Base-by-base conservation (phyloP, 2,888 invertebrate genomes). In the Spialia ferax region DNA sequence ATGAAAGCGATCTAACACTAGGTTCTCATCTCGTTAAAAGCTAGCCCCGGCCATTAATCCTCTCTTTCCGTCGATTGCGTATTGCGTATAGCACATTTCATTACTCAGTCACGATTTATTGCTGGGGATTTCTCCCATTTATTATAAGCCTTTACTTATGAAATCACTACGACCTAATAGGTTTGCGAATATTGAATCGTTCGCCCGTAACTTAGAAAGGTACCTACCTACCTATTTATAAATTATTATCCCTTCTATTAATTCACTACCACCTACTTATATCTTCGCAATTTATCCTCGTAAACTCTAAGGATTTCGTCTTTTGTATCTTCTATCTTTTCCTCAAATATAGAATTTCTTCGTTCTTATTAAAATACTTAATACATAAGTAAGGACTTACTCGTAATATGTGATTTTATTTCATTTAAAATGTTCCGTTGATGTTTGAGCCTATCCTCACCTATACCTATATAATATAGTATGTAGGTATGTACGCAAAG, bases 31-130 rank as follows among this genome's bases (percentile, higher is more conserved):
- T 42, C 42, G 42, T 42, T 42, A 42, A 42, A 42, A 42, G 42
- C 42, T 42, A 42, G 15, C 38, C 35, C 38, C 6, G 42, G 7
- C 42, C 15, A 42, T 42, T 42, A 42, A 42, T 42, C 42, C 42
- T 7, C 42, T 42, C 42, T 42, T 42, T n/a, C 42, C 15, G 42
- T 42, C 42, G 42, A 42, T 42, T 42, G 15, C 42, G 42, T 42
- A 42, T 42, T 42, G 15, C 42, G 42, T 42, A 42, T 42, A 42
- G 6, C 42, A 42, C 42, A 42, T 42, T 42, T 42, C 42, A 42
- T 42, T 42, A 42, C 42, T 42, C 42, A 42, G 42, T 42, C 15
- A 6, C 42, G 5, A 42, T 42, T 42, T 42, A 42, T 42, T 42
- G 42, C 42, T 15, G 7, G 42, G 15, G 7, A 15, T 42, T 42